Evolutionary conservation across 2,888 invertebrate species (phyloP), one percentile per base, ranked within the genome.

Genomic region (Ceraclea dissimilis): DNA sequence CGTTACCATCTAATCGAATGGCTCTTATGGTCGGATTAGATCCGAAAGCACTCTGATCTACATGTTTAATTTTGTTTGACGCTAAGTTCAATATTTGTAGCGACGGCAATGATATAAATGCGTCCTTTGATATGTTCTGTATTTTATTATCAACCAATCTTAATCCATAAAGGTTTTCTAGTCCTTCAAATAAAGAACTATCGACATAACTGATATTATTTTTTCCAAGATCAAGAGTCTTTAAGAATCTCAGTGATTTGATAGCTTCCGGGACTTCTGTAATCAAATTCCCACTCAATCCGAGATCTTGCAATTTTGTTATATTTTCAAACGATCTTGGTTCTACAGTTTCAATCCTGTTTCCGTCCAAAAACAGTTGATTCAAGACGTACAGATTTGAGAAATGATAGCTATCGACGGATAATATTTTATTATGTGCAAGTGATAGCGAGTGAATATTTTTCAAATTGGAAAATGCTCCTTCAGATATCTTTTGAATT

Each of bases 121-220:
- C 85, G 66, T 85, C 88, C 68, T 83, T 83, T 54, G 86, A 85
- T 68, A 86, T 84, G 71, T 85, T 86, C 67, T 83, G 83, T 62
- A 87, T 83, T 70, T 84, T 84, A 73, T 93, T 93, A 67, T 88
- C 87, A 51, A 90, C 88, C 54, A 93, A 72, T 49, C 90, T 79
- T 56, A 93, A 73, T 16, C 88, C 86, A 66, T 85, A 85, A 46
- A 93, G 78, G 65, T 86, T 82, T 66, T 83, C 81, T 63, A 92
- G 73, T 4, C 88, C 88, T 67, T 81, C 80, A 65, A 92, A 88
- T 51, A 87, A 84, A 58, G 83, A 78, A 67, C 85, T 85, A 57
- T 79, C 80, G 56, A 93, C 80, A 63, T 78, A 77, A 62, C 83
- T 81, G 67, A 93, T 85, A 67, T 80, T 79, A 73, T 93, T 93